Percentiles rank a stretch among this genome's conserved stretches.
Evolutionary conservation across 1,140 invertebrate genomes (phyloP).

Genomic region (Panagrolaimus sp.): DNA sequence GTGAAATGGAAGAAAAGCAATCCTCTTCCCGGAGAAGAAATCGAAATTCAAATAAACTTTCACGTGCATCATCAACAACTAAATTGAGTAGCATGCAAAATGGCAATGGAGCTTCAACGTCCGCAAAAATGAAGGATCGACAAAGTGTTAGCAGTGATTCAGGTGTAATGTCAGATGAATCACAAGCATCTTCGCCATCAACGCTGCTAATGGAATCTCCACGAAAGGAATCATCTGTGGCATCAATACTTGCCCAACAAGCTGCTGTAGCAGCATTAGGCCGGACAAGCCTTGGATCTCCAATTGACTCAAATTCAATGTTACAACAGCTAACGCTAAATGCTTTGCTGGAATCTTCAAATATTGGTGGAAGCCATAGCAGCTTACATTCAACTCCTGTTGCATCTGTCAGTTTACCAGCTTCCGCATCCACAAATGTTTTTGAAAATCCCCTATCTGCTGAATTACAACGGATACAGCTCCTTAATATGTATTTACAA

Average conservation of each 20-base stretch:
- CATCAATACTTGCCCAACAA: not conserved
- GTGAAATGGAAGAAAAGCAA: conserved; percentile 49
- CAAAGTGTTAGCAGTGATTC: conserved; percentile 33
- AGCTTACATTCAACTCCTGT: no score
- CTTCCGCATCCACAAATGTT: not conserved
- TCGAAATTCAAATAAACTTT: conserved; percentile 30
- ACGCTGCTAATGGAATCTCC: conserved; percentile 13
- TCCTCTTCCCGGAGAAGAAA: conserved; percentile 39
- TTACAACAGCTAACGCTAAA: not conserved
- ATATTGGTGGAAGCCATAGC: not conserved
- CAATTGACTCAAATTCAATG: not conserved
- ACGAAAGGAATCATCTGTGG: conserved; percentile 2
- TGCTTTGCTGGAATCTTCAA: not conserved
- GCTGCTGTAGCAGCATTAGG: not conserved
- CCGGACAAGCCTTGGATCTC: not conserved
- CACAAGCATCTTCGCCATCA: conserved; percentile 21
- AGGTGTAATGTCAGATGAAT: conserved; percentile 34
- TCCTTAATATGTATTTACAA: not conserved
- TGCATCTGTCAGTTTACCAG: not conserved
- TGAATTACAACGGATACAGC: not conserved
- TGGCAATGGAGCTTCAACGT: conserved; percentile 7
- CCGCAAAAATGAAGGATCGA: conserved; percentile 23
- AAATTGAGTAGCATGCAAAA: not conserved
- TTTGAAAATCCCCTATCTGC: not conserved
- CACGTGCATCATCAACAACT: not conserved